phyloP scores from a whole-genome alignment of 2,797 vertebrate species.

The Schizopygopsis pylzovi region DNA sequence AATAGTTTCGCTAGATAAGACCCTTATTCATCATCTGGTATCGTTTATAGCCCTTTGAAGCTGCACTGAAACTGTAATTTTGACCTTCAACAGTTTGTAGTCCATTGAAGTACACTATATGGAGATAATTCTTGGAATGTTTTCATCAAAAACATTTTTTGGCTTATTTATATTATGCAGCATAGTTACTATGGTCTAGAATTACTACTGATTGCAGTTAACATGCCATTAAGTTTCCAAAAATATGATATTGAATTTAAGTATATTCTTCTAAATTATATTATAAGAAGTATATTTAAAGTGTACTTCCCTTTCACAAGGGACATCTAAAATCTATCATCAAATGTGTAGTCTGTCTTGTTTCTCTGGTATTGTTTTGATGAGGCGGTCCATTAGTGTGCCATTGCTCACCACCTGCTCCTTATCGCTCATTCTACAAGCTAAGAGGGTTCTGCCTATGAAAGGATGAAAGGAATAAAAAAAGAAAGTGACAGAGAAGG shows the following conservation, averaged over 20 bases:
- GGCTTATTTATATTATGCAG: no score
- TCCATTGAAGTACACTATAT: no score
- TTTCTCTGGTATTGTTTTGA: constrained; percentile 8
- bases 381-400: background rate
- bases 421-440: constrained; percentile 3
- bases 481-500: background rate
- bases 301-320: background rate
- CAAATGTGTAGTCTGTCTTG: constrained; percentile 12
- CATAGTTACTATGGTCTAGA: no score
- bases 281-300: background rate
- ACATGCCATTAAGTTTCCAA: background rate
- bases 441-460: background rate
- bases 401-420: constrained; percentile 28
- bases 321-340: background rate
- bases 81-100: no score
- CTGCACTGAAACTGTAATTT: no score
- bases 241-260: background rate
- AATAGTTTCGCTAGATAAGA: no score
- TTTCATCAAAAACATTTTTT: no score
- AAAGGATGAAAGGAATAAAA: background rate
- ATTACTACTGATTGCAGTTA: background rate
- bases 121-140: no score
- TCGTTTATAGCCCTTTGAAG: no score
- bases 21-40: no score
- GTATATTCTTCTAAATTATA: background rate